These are phyloP conservation scores for Malurus splendens DNA, from an alignment of 2,797 vertebrate genomes.

Conservation along the genomic window DNA sequence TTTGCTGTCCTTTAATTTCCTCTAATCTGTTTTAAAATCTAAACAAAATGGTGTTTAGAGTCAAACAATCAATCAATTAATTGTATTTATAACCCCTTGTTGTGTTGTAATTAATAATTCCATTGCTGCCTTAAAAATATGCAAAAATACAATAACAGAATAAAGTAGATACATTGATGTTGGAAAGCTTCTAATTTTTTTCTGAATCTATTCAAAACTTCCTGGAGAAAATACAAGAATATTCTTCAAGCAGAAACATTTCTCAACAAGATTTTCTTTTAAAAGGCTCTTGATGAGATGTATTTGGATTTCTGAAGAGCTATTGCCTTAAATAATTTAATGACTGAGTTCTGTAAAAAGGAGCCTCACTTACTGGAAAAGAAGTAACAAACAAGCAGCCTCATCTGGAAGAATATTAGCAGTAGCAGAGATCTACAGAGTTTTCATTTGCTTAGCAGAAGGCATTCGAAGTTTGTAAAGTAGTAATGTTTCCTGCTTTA, in stretches of 20 bases:
- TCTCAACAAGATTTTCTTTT: conserved; percentile 17
- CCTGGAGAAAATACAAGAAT: conserved; percentile 16
- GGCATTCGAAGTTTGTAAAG: neutral
- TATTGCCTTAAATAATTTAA: conserved; percentile 21
- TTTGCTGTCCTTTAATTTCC: neutral
- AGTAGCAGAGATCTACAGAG: neutral
- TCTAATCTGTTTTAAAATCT: neutral
- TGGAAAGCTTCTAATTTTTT: neutral
- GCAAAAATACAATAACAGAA: neutral
- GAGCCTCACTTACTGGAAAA: neutral
- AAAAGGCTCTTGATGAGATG: neutral
- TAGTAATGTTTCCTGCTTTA: neutral
- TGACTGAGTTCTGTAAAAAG: neutral
- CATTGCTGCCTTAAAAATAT: neutral
- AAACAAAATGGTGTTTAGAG: neutral
- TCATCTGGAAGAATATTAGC: neutral
- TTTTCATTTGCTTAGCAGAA: neutral
- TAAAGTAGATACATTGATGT: neutral
- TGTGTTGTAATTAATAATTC: neutral
- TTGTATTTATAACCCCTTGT: neutral
- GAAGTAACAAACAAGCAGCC: neutral
- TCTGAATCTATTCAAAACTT: neutral
- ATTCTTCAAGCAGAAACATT: conserved; percentile 11
- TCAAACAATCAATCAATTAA: neutral
- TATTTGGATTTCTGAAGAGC: conserved; percentile 29